Base-by-base conservation (phyloP, 2,888 invertebrate genomes). In the Taenaris catops region DNA sequence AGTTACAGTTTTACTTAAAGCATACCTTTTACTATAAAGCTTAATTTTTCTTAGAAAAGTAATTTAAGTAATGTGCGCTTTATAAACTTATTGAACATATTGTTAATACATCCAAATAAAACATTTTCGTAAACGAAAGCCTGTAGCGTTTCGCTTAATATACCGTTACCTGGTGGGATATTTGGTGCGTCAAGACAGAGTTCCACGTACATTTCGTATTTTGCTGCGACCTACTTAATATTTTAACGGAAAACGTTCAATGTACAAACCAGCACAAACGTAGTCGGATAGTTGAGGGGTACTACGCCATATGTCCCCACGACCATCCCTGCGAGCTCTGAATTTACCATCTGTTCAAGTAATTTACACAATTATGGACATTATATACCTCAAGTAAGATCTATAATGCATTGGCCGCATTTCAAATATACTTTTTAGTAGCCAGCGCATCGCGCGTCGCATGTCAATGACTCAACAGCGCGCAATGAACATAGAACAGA, bases 391-490 rank as follows among this genome's bases (percentile, higher is more conserved):
- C 0, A 0, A 0, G 33, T 48, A 54, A 35, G 43, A 37, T 8
- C 12, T 18, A 50, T 38, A 49, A 42, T 51, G 25, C 42, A 33
- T 23, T 49, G 45, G 5, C 20, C 16, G 24, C 24, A 24, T 34
- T 33, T 14, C 36, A 23, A 44, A 42, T 42, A 44, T 41, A 39
- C 46, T 54, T 56, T 50, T 44, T 38, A 39, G 46, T 49, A 39
- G 28, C 40, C 31, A 35, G 26, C 42, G 48, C 50, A 46, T 44
- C 46, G 48, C 53, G 46, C 52, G 46, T 53, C 51, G 57, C 51
- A 55, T 55, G 55, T 57, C 57, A 57, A 51, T 55, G 57, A 57
- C 55, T 57, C 49, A 54, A 48, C 44, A 36, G 31, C 34, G 48
- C 48, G 48, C 49, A 49, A 48, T 49, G 51, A 41, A 44, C 47